Percentiles rank a stretch among this genome's conserved stretches.
phyloP scores from a whole-genome alignment of 2,888 invertebrate genomes.

The Mechanitis messenoides region DNA sequence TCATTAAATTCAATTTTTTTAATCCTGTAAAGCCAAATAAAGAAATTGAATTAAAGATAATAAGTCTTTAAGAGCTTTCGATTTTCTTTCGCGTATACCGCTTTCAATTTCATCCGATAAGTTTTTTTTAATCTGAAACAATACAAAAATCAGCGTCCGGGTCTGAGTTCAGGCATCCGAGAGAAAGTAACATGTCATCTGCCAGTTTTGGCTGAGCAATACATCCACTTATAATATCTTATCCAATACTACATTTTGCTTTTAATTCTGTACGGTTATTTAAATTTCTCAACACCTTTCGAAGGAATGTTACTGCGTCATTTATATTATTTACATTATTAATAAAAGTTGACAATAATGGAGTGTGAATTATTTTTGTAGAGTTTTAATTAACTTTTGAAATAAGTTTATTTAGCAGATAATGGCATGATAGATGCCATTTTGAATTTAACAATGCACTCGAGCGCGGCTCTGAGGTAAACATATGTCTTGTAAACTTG shows the following conservation, averaged over 20 bases:
- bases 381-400: no score
- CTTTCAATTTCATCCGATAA: constrained; percentile 64
- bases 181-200: constrained; percentile 66
- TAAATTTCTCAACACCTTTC: constrained; percentile 5
- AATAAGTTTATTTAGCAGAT: no score
- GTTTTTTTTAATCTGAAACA: constrained; percentile 66
- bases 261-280: constrained; percentile 10
- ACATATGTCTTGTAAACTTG: constrained; percentile 1
- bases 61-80: not conserved
- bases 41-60: not conserved
- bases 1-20: no score
- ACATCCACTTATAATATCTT: constrained; percentile 49
- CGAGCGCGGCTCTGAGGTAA: no score
- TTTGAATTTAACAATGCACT: no score
- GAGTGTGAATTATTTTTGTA: no score
- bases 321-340: constrained; percentile 3
- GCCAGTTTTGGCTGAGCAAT: constrained; percentile 42
- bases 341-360: not conserved
- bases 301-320: not conserved
- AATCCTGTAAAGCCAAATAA: no score
- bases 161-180: constrained; percentile 48
- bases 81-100: constrained; percentile 38
- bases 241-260: constrained; percentile 26
- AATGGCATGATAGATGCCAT: no score
- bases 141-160: constrained; percentile 61